Evolutionary conservation across 2,888 invertebrate genomes (phyloP).

Genomic region (Lasioglossum lativentre): DNA sequence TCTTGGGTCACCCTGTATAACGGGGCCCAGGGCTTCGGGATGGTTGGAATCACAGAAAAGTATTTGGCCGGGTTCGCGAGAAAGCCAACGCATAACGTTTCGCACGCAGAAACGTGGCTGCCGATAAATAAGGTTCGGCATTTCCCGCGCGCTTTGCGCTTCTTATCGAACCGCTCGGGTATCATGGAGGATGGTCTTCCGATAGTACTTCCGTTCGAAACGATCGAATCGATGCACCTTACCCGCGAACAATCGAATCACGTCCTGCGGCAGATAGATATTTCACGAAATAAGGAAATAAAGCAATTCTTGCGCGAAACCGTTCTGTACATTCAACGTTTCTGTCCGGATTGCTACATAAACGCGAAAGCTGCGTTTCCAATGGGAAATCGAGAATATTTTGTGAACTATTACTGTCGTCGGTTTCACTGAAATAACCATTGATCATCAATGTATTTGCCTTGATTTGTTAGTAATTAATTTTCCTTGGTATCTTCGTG

Average conservation of each 20-base stretch:
- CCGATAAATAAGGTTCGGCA: constrained; percentile 81
- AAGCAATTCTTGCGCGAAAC: constrained; percentile 4
- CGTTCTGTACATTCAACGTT: neutral
- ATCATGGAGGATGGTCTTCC: constrained; percentile 36
- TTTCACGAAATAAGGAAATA: constrained; percentile 14
- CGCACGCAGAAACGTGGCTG: constrained; percentile 65
- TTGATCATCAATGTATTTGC: too few species aligned
- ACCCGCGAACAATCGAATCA: constrained; percentile 37
- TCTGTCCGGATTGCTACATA: neutral
- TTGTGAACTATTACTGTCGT: neutral
- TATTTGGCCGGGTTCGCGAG: constrained; percentile 68
- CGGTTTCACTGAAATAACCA: neutral
- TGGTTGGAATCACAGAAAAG: constrained; percentile 75
- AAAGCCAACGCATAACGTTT: constrained; percentile 54
- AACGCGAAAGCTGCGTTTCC: neutral
- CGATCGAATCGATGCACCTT: constrained; percentile 57
- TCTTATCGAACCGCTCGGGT: constrained; percentile 57
- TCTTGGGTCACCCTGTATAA: constrained; percentile 44
- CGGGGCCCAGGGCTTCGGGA: constrained; percentile 66
- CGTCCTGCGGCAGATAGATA: neutral
- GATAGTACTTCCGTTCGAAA: constrained; percentile 51
- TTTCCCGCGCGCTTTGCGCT: constrained; percentile 72
- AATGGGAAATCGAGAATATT: neutral
- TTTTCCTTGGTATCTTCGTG: neutral
- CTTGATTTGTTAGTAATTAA: neutral